phyloP scores from a whole-genome alignment of 2,797 vertebrate genomes.

The Alosa sapidissima region DNA sequence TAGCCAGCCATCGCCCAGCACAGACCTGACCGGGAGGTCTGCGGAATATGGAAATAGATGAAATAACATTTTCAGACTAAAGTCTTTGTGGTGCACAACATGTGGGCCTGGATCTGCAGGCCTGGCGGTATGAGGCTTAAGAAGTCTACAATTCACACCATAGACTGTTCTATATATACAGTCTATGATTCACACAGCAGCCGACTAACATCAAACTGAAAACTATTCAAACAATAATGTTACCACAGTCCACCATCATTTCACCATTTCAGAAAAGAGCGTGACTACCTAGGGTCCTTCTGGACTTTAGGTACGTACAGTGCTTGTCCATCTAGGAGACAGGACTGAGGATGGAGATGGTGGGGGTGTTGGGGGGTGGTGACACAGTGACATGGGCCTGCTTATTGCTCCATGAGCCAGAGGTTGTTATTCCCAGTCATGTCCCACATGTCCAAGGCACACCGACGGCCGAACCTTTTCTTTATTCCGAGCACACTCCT shows the following conservation, averaged over 20 bases:
- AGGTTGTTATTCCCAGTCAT: constrained; percentile 76
- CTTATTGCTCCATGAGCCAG: constrained; percentile 24
- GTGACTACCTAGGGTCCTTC: neutral
- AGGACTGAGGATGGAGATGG: neutral
- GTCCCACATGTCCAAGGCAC: constrained; percentile 57
- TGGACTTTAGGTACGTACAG: neutral
- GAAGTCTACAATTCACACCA: neutral
- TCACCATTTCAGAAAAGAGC: too few species aligned
- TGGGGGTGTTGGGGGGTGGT: neutral
- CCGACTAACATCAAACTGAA: neutral
- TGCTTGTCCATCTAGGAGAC: neutral
- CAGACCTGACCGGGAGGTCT: constrained; percentile 6
- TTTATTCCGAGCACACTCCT: constrained; percentile 74
- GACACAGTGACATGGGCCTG: constrained; percentile 13
- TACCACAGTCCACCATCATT: neutral
- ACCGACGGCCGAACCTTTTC: constrained; percentile 60
- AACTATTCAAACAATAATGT: neutral
- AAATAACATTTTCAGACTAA: neutral
- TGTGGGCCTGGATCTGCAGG: neutral
- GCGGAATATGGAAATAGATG: neutral
- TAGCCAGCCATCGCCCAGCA: constrained; percentile 1
- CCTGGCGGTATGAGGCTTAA: neutral
- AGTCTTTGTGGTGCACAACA: neutral
- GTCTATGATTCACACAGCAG: neutral
- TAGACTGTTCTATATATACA: too few species aligned